A percentile compares a stretch with the other conserved stretches of the same genome.
phyloP scores from a whole-genome alignment of 2,113 vertebrate genomes.

The Bettongia penicillata region DNA sequence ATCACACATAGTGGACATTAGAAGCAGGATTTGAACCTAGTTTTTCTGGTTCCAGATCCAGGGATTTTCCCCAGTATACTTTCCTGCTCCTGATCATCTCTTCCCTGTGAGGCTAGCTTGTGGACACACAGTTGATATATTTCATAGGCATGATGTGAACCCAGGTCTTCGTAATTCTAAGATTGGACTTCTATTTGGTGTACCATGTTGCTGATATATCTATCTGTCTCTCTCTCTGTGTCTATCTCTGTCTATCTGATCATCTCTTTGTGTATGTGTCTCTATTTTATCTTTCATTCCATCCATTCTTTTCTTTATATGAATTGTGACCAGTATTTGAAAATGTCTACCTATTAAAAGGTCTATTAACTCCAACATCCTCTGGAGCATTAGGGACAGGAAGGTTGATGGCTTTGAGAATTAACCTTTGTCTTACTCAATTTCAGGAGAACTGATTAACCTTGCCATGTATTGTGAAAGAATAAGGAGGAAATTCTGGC shows the following conservation, averaged over 20 bases:
- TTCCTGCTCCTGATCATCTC: not conserved
- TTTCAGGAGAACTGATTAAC: conserved; percentile 95
- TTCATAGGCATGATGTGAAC: not conserved
- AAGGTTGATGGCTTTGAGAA: not conserved
- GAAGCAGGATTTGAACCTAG: not conserved
- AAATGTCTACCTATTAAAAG: conserved; percentile 27
- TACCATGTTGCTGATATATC: not conserved
- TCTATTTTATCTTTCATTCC: not conserved
- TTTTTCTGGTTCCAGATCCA: not conserved
- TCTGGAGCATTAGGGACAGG: not conserved
- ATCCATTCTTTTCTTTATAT: not conserved
- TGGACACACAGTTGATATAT: not conserved
- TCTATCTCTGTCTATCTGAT: too few relatives aligned
- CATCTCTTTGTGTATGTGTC: too few relatives aligned
- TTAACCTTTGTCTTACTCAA: conserved; percentile 40
- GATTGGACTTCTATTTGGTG: not conserved
- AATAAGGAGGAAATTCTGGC: conserved; percentile 96
- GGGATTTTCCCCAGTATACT: not conserved
- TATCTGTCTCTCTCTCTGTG: too few relatives aligned
- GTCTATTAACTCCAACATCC: not conserved
- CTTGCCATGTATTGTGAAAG: conserved; percentile 98
- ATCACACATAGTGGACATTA: not conserved
- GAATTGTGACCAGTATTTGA: not conserved
- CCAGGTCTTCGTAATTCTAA: not conserved
- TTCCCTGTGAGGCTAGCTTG: not conserved